Evolutionary conservation across 1,140 invertebrate species (phyloP).

Genomic region (Lepeophtheirus salmonis): DNA sequence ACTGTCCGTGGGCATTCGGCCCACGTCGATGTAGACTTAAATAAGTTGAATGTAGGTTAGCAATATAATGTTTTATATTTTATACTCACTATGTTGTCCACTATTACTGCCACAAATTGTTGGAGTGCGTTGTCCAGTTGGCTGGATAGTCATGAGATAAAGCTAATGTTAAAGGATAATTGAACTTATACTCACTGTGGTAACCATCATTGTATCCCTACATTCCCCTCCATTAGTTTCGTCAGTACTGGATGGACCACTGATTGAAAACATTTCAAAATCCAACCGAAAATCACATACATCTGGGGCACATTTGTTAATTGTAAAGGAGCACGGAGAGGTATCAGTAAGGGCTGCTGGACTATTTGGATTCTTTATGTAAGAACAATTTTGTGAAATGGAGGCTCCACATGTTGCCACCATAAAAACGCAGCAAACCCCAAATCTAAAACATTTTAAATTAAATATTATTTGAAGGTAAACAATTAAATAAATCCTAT

Average conservation of each 20-base stretch:
- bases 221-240: constrained; percentile 2
- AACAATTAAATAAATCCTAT: neutral
- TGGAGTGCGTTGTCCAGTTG: neutral
- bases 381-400: constrained; percentile 2
- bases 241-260: neutral
- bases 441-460: constrained; percentile 24
- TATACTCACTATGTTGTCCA: constrained; percentile 6
- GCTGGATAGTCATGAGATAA: neutral
- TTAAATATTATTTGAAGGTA: too few relatives aligned
- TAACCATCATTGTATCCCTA: neutral
- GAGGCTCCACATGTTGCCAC: constrained; percentile 10
- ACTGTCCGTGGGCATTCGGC: neutral
- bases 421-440: constrained; percentile 26
- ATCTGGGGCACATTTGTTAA: constrained; percentile 7
- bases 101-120: constrained; percentile 5
- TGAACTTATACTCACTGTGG: neutral
- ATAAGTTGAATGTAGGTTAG: neutral
- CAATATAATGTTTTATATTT: too few relatives aligned
- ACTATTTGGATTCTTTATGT: constrained; percentile 12
- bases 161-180: neutral
- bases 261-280: constrained; percentile 8
- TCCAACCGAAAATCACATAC: constrained; percentile 7
- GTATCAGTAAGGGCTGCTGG: neutral
- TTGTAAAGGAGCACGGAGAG: constrained; percentile 4
- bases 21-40: constrained; percentile 10